These are phyloP conservation scores for Caenorhabditis becei DNA, from an alignment of 2,888 invertebrate species.

Conservation along the genomic window DNA sequence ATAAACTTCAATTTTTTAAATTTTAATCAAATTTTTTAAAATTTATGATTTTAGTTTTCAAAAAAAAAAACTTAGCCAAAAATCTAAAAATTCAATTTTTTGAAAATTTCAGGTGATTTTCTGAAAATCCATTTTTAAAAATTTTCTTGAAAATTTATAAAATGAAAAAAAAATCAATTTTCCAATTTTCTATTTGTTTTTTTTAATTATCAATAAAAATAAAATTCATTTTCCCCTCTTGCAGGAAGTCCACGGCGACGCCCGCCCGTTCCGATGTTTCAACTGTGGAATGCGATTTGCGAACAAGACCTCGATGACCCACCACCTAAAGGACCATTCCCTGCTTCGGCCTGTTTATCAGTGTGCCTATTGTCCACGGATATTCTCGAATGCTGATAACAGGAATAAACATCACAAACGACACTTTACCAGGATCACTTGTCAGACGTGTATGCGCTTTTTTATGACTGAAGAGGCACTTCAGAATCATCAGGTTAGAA, in stretches of 20 bases:
- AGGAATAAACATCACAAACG: conserved; percentile 45
- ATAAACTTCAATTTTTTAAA: too few relatives aligned
- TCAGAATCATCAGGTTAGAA: conserved; percentile 50
- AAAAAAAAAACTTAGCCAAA: too few relatives aligned
- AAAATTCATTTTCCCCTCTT: neutral
- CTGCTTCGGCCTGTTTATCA: conserved; percentile 36
- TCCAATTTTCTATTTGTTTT: too few relatives aligned
- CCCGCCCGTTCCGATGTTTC: conserved; percentile 56
- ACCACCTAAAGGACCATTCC: conserved; percentile 58
- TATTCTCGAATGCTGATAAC: conserved; percentile 41
- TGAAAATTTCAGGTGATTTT: neutral
- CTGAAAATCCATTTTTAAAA: neutral
- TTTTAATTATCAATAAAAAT: too few relatives aligned
- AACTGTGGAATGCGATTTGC: conserved; percentile 62
- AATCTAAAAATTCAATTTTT: neutral
- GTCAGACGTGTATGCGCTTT: conserved; percentile 42
- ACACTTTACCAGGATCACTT: conserved; percentile 36
- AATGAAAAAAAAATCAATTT: neutral
- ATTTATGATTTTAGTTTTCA: too few relatives aligned
- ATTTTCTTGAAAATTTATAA: neutral
- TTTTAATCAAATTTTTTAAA: too few relatives aligned
- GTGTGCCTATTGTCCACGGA: conserved; percentile 46
- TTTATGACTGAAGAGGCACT: conserved; percentile 48
- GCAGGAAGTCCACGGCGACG: conserved; percentile 51
- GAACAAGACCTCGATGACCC: conserved; percentile 58